These are phyloP conservation scores for Drosophila prostipennis DNA, from an alignment of 2,888 invertebrate species.

Conservation along the genomic window DNA sequence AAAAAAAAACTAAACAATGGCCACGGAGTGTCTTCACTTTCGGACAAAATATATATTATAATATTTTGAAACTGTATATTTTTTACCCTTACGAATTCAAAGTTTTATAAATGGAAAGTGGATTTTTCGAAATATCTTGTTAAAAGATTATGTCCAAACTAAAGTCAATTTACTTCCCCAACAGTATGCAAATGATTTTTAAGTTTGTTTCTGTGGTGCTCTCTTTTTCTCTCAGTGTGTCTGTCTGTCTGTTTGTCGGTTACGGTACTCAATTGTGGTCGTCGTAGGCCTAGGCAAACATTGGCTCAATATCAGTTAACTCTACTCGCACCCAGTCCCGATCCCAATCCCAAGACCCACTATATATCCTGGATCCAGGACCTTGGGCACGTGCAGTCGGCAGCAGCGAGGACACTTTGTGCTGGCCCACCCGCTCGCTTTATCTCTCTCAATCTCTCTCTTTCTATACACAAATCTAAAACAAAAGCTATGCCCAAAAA, in stretches of 20 bases:
- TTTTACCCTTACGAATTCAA: too few relatives aligned
- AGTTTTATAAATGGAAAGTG: too few relatives aligned
- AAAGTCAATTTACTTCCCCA: background rate
- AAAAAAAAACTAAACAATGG: too few relatives aligned
- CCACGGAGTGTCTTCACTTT: too few relatives aligned
- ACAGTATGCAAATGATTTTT: conserved; percentile 3
- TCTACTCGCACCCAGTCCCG: conserved; percentile 10
- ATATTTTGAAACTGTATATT: too few relatives aligned
- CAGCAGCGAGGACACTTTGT: conserved; percentile 13
- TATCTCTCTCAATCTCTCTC: conserved; percentile 23
- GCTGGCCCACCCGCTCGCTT: conserved; percentile 11
- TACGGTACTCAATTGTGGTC: conserved; percentile 34
- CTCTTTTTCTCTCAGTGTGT: conserved; percentile 21
- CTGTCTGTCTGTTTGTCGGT: conserved; percentile 16
- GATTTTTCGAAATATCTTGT: too few relatives aligned
- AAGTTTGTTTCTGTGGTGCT: conserved; percentile 18
- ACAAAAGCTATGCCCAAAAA: conserved; percentile 39
- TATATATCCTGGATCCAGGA: conserved; percentile 1
- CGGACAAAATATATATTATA: too few relatives aligned
- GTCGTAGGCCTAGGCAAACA: conserved; percentile 38
- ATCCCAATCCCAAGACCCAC: conserved; percentile 1
- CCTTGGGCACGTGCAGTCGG: conserved; percentile 19
- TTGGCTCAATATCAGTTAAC: conserved; percentile 41
- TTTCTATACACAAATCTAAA: conserved; percentile 33
- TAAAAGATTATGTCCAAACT: too few relatives aligned